Evolutionary conservation across 2,888 invertebrate genomes (phyloP).

Genomic region (Tenthredo distinguenda): DNA sequence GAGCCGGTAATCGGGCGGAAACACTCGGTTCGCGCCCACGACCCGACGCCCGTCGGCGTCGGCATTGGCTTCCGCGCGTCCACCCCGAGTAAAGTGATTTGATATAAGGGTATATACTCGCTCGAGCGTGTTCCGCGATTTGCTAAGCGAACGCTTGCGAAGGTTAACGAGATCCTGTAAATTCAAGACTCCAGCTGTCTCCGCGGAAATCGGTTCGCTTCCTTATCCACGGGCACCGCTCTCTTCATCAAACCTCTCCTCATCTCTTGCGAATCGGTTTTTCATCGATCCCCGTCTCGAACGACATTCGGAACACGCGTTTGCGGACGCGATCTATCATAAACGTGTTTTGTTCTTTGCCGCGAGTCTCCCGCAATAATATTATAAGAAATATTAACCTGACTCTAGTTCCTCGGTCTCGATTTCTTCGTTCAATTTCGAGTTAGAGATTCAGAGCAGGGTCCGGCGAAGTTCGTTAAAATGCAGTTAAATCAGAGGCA

Average conservation of each 20-base stretch:
- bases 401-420: constrained; percentile 3
- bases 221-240: neutral
- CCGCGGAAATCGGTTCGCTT: constrained; percentile 17
- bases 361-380: constrained; percentile 19
- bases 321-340: constrained; percentile 29
- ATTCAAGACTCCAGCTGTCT: constrained; percentile 37
- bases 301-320: constrained; percentile 43
- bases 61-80: constrained; percentile 49
- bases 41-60: constrained; percentile 29
- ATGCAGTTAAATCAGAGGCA: constrained; percentile 54
- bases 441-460: constrained; percentile 28
- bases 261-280: neutral
- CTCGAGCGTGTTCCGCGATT: constrained; percentile 40
- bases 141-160: constrained; percentile 45
- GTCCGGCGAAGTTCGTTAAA: constrained; percentile 39
- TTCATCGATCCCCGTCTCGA: neutral
- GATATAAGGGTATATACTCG: constrained; percentile 51
- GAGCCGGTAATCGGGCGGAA: constrained; percentile 64
- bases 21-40: constrained; percentile 54
- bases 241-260: constrained; percentile 18
- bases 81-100: constrained; percentile 61
- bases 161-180: constrained; percentile 50
- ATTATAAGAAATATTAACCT: constrained; percentile 26
- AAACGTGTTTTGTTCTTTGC: constrained; percentile 41
- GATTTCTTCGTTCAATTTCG: neutral